A percentile compares a stretch with the other conserved stretches of the same genome.
phyloP scores from a whole-genome alignment of 2,888 invertebrate species.

The Nebria brevicollis region DNA sequence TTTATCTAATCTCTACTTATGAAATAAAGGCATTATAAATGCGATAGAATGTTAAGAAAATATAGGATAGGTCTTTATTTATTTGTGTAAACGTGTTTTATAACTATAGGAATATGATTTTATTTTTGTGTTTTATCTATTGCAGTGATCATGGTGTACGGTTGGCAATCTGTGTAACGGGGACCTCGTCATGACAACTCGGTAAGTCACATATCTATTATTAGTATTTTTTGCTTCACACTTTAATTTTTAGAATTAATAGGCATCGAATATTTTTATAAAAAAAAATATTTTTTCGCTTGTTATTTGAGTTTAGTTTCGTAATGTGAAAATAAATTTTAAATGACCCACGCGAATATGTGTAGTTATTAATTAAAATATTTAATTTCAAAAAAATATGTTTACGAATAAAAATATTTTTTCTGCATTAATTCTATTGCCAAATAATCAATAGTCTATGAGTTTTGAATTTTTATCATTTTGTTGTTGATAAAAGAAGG shows the following conservation, averaged over 20 bases:
- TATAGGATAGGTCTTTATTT: conserved; percentile 31
- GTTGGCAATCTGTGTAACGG: conserved; percentile 23
- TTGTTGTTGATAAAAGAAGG: background rate
- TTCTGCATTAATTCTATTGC: background rate
- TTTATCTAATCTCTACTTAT: conserved; percentile 37
- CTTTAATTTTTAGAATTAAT: background rate
- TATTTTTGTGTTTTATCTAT: conserved; percentile 44
- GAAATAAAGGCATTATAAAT: conserved; percentile 42
- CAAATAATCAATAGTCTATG: background rate
- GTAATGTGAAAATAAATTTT: no score
- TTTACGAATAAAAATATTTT: no score
- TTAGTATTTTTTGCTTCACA: background rate
- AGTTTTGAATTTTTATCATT: background rate
- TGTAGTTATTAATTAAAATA: no score
- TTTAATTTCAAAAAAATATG: no score
- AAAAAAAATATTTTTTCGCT: no score
- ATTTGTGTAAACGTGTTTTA: conserved; percentile 22
- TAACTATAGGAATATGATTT: conserved; percentile 28
- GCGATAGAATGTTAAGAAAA: conserved; percentile 37
- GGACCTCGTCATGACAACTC: conserved; percentile 33
- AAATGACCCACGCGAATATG: no score
- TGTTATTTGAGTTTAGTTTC: no score
- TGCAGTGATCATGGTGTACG: conserved; percentile 37
- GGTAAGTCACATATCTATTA: conserved; percentile 27
- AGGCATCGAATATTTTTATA: background rate